phyloP scores from a whole-genome alignment of 2,113 vertebrate species.

The Speoplatyrhinus poulsoni region DNA sequence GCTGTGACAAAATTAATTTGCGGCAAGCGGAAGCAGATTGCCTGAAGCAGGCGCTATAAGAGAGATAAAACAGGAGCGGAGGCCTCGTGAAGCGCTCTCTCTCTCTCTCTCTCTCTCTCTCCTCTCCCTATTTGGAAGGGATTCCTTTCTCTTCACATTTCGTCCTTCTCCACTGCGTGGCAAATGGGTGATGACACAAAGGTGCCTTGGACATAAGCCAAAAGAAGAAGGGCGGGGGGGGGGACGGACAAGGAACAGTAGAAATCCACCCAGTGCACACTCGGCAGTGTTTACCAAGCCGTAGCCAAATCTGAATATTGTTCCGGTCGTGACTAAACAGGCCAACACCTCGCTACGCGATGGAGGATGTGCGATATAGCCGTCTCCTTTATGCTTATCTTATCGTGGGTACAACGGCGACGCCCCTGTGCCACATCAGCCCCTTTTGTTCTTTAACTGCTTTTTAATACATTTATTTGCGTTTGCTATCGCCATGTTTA shows the following conservation, averaged over 20 bases:
- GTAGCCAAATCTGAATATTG: conserved; percentile 74
- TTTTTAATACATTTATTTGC: conserved; percentile 53
- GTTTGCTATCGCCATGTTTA: conserved; percentile 33
- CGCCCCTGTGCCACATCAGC: conserved; percentile 49
- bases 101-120: neutral
- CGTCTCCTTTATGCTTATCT: conserved; percentile 57
- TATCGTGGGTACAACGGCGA: conserved; percentile 55
- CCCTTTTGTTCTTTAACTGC: conserved; percentile 49
- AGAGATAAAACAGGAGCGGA: conserved; percentile 86
- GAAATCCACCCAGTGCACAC: conserved; percentile 35
- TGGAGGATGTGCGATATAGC: conserved; percentile 49
- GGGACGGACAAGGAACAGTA: conserved; percentile 21
- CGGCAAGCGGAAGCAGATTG: conserved; percentile 85
- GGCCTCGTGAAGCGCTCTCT: conserved; percentile 58
- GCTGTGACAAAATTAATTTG: conserved; percentile 99
- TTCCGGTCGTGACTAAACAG: conserved; percentile 67
- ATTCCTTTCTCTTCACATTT: conserved; percentile 62
- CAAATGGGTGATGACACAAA: conserved; percentile 71
- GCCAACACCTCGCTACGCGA: conserved; percentile 59
- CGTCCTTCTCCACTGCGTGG: conserved; percentile 54
- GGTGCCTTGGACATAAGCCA: conserved; percentile 49
- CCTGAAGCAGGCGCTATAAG: conserved; percentile 93
- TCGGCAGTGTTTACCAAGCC: conserved; percentile 51
- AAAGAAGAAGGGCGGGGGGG: neutral
- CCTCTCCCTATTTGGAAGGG: neutral